Conservation (phyloP, 2,797 vertebrate species). For the Enteromius paludinosus region DNA sequence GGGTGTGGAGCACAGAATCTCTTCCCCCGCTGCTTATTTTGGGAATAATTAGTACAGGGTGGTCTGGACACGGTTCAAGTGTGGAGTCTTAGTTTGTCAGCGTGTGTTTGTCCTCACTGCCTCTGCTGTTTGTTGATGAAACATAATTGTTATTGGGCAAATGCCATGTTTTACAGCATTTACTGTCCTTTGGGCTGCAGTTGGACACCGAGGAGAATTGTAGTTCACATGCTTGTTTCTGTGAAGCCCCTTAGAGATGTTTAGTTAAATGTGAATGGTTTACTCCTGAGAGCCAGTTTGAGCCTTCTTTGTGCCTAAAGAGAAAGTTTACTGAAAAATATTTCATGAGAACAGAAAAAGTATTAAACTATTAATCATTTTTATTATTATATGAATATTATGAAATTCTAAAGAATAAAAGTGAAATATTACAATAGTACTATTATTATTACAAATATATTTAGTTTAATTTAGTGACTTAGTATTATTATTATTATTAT, state of each 20-base stretch:
- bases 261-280: neutral
- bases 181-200: neutral
- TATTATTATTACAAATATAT: too few species aligned
- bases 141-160: neutral
- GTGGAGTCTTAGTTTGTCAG: neutral
- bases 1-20: slow-evolving; percentile 3
- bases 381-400: neutral
- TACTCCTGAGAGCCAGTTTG: neutral
- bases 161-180: neutral
- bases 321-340: neutral
- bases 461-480: too few species aligned
- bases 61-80: slow-evolving; percentile 4
- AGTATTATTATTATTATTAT: too few species aligned
- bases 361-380: neutral
- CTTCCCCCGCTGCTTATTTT: slow-evolving; percentile 15
- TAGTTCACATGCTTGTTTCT: neutral
- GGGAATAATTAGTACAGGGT: slow-evolving; percentile 28
- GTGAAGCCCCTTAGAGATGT: neutral
- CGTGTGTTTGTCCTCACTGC: neutral
- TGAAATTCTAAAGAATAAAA: neutral
- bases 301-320: neutral
- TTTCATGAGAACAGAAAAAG: neutral
- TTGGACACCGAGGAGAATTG: neutral
- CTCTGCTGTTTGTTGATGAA: neutral
- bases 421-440: neutral